A percentile compares a stretch with the other conserved stretches of the same genome.
These are phyloP conservation scores for Alligator sinensis DNA, from an alignment of 2,113 vertebrate genomes.

Conservation along the genomic window DNA sequence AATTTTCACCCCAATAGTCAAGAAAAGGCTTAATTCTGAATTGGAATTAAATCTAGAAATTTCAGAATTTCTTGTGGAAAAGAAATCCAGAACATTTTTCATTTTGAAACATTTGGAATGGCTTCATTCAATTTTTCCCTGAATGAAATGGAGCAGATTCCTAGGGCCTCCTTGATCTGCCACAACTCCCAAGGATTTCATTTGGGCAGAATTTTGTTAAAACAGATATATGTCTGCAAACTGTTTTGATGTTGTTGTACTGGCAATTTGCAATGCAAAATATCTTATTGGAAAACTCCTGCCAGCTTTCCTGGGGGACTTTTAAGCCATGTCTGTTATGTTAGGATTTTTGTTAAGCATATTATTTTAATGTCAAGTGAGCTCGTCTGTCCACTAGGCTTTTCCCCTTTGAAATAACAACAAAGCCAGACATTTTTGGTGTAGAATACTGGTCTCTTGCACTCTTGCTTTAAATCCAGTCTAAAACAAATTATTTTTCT, in stretches of 20 bases:
- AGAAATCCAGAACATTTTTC: background rate
- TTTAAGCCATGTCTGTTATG: background rate
- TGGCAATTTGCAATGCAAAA: background rate
- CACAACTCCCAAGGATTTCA: background rate
- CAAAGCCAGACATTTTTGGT: constrained; percentile 1
- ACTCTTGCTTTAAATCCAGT: constrained; percentile 9
- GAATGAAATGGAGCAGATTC: background rate
- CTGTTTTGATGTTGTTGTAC: background rate
- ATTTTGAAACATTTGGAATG: background rate
- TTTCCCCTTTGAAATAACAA: background rate
- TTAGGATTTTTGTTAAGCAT: background rate
- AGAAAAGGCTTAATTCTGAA: too few relatives aligned
- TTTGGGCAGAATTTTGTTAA: background rate
- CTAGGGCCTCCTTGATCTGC: background rate
- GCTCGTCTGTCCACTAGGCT: background rate
- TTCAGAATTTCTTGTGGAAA: too few relatives aligned
- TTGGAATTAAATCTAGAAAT: too few relatives aligned
- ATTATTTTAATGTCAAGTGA: background rate
- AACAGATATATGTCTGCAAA: background rate
- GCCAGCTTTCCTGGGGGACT: background rate
- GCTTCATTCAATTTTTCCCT: background rate
- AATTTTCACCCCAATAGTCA: too few relatives aligned
- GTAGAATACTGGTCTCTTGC: background rate
- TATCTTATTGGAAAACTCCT: background rate
- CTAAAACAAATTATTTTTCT: background rate